Conservation (phyloP, 1,140 invertebrate genomes). For the Lethocerus indicus region DNA sequence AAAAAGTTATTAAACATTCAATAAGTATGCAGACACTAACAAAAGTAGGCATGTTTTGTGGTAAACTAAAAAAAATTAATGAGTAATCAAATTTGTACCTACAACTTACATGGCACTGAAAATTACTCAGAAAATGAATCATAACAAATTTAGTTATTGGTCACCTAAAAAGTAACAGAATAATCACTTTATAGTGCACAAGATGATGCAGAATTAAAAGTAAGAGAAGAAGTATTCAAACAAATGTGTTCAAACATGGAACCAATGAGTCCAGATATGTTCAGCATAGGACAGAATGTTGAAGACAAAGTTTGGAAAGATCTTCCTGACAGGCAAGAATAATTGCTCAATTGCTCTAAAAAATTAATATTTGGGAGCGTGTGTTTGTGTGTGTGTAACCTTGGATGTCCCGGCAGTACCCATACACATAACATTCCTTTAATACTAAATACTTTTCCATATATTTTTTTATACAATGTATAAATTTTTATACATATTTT, state of each 20-base stretch:
- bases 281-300: neutral
- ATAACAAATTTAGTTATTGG: neutral
- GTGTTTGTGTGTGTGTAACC: no score
- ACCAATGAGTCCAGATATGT: neutral
- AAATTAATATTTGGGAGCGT: no score
- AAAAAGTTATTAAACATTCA: constrained; percentile 33
- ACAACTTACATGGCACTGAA: constrained; percentile 1
- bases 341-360: no score
- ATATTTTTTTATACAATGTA: no score
- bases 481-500: no score
- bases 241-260: constrained; percentile 1
- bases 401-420: no score
- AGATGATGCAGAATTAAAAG: neutral
- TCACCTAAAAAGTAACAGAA: no score
- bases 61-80: neutral
- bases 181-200: neutral
- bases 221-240: constrained; percentile 2
- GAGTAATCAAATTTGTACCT: neutral
- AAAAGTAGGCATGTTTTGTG: constrained; percentile 25
- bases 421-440: no score
- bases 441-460: no score
- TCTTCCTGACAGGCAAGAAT: neutral
- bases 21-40: constrained; percentile 33
- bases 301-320: constrained; percentile 2
- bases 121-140: neutral